phyloP scores from a whole-genome alignment of 2,797 vertebrate species.

The Mormyrops boulengeri region DNA sequence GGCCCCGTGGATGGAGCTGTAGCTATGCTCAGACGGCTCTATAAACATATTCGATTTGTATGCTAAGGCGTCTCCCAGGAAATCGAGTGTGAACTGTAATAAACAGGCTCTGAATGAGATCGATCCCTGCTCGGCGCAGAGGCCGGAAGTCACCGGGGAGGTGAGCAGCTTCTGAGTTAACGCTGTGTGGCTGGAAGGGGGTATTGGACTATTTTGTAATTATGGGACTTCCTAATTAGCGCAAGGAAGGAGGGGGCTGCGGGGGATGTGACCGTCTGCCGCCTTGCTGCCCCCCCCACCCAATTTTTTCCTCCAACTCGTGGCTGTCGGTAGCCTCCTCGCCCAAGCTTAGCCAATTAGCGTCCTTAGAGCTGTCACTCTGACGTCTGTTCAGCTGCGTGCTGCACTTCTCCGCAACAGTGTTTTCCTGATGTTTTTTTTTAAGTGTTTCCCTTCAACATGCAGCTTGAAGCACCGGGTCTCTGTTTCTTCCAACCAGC shows the following conservation, averaged over 20 bases:
- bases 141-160: slow-evolving; percentile 32
- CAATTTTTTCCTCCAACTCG: not conserved
- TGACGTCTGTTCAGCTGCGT: not conserved
- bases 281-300: not conserved
- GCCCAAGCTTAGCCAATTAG: slow-evolving; percentile 6
- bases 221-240: slow-evolving; percentile 34
- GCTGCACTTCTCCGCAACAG: not conserved
- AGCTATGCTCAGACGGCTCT: not conserved
- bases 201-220: slow-evolving; percentile 34
- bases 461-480: not conserved
- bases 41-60: slow-evolving; percentile 16
- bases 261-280: not conserved
- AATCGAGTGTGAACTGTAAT: slow-evolving; percentile 36
- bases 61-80: slow-evolving; percentile 25
- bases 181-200: slow-evolving; percentile 17
- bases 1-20: not conserved
- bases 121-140: slow-evolving; percentile 19
- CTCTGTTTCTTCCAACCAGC: not conserved
- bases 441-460: not conserved
- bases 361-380: not conserved
- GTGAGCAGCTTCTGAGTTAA: slow-evolving; percentile 13
- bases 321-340: not conserved
- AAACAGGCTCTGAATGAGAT: slow-evolving; percentile 34
- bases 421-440: not conserved
- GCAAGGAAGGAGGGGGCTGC: not conserved